These are phyloP conservation scores for Caenorhabditis sinica DNA, from an alignment of 2,888 invertebrate genomes.

Conservation along the genomic window DNA sequence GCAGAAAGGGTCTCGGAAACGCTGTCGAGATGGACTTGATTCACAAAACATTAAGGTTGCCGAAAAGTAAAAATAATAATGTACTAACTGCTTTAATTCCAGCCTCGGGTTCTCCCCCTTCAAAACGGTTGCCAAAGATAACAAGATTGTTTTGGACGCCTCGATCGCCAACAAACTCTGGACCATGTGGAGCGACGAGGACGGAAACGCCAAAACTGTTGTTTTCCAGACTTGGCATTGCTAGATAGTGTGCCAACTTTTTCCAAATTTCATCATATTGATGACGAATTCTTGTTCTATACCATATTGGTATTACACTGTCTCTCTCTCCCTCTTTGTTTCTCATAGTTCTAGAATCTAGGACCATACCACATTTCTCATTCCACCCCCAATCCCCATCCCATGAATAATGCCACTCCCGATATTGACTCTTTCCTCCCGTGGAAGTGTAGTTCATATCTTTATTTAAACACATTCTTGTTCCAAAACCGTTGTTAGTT, in stretches of 20 bases:
- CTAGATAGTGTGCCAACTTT: not conserved
- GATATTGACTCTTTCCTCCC: slow-evolving; percentile 4
- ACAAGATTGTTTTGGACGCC: slow-evolving; percentile 69
- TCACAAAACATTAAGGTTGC: slow-evolving; percentile 66
- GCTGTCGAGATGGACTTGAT: slow-evolving; percentile 70
- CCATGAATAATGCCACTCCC: slow-evolving; percentile 4
- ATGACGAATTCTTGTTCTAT: slow-evolving; percentile 2
- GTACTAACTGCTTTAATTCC: slow-evolving; percentile 19
- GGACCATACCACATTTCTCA: slow-evolving; percentile 19
- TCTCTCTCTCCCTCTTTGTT: not conserved
- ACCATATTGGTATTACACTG: slow-evolving; percentile 43
- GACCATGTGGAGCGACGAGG: slow-evolving; percentile 68
- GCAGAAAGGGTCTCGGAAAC: slow-evolving; percentile 71
- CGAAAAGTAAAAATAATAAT: not conserved
- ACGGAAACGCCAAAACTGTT: slow-evolving; percentile 66
- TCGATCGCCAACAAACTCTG: slow-evolving; percentile 65
- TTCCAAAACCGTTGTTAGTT: slow-evolving; percentile 33
- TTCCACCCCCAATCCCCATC: not conserved
- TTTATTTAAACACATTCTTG: slow-evolving; percentile 28
- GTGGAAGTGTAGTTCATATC: not conserved
- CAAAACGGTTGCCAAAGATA: slow-evolving; percentile 72
- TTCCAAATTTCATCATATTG: slow-evolving; percentile 44
- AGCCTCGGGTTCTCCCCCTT: slow-evolving; percentile 70
- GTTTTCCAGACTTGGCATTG: slow-evolving; percentile 70
- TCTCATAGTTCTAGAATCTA: slow-evolving; percentile 35